These are phyloP conservation scores for Agrochola circellaris DNA, from an alignment of 2,888 invertebrate genomes.

Conservation along the genomic window DNA sequence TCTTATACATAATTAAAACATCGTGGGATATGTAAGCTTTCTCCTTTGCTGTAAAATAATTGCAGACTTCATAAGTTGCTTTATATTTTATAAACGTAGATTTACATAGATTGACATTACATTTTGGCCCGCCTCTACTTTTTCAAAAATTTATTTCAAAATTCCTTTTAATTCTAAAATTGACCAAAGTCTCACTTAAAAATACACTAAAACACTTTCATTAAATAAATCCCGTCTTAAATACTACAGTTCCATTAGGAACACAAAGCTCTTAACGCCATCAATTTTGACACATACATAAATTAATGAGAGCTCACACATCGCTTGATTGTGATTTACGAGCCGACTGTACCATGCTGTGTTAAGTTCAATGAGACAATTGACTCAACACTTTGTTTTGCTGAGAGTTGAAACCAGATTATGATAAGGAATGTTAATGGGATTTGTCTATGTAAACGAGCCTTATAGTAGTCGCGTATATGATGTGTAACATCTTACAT, in stretches of 20 bases:
- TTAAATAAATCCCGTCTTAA: conserved; percentile 31
- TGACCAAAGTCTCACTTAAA: not conserved
- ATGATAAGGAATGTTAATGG: conserved; percentile 3
- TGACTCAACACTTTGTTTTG: conserved; percentile 61
- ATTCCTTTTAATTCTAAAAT: not conserved
- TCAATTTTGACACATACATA: conserved; percentile 45
- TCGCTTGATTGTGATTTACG: conserved; percentile 53
- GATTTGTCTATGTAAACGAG: not conserved
- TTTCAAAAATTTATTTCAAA: too few species aligned
- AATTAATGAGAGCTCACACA: conserved; percentile 47
- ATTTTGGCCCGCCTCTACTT: not conserved
- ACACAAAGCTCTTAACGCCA: conserved; percentile 39
- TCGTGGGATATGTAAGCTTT: not conserved
- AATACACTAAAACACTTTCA: conserved; percentile 19
- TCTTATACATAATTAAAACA: too few species aligned
- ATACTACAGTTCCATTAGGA: conserved; percentile 27
- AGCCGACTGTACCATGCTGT: conserved; percentile 20
- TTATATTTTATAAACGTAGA: not conserved
- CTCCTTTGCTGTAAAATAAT: not conserved
- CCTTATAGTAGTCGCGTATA: too few species aligned
- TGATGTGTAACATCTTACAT: too few species aligned
- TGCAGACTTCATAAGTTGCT: not conserved
- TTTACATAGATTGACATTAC: not conserved
- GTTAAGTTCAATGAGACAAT: conserved; percentile 69
- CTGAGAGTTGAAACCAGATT: conserved; percentile 66